Evolutionary conservation across 2,797 vertebrate species (phyloP).

Genomic region (Lepus oiostolus): DNA sequence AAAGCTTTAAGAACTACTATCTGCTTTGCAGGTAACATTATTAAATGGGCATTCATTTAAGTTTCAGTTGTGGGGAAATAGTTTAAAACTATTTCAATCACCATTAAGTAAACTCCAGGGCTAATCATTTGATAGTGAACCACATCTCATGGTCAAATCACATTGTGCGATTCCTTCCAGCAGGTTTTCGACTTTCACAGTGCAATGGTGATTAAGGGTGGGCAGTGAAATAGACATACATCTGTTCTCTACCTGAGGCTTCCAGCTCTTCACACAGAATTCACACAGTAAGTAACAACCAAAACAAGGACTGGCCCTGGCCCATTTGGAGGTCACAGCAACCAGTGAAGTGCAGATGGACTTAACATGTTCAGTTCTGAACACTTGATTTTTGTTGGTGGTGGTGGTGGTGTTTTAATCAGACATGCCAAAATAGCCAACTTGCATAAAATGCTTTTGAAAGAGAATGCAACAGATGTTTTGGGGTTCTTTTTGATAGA

Average conservation of each 20-base stretch:
- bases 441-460: neutral
- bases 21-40: neutral
- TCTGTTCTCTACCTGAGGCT: neutral
- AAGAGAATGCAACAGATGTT: neutral
- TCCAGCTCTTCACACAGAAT: neutral
- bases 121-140: neutral
- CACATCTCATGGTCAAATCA: neutral
- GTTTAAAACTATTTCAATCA: constrained; percentile 1
- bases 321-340: neutral
- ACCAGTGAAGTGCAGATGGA: neutral
- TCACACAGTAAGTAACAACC: neutral
- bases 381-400: neutral
- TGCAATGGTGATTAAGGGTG: neutral
- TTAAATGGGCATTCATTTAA: constrained; percentile 9
- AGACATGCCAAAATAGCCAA: neutral
- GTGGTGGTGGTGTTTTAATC: neutral
- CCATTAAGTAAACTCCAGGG: neutral
- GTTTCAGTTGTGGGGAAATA: neutral
- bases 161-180: neutral
- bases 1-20: neutral
- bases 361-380: neutral
- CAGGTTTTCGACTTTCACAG: neutral
- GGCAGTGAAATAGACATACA: neutral
- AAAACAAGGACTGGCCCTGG: neutral
- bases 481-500: neutral